Percentiles rank a stretch among this genome's conserved stretches.
phyloP scores from a whole-genome alignment of 1,140 invertebrate genomes.

The Agraylea sexmaculata region DNA sequence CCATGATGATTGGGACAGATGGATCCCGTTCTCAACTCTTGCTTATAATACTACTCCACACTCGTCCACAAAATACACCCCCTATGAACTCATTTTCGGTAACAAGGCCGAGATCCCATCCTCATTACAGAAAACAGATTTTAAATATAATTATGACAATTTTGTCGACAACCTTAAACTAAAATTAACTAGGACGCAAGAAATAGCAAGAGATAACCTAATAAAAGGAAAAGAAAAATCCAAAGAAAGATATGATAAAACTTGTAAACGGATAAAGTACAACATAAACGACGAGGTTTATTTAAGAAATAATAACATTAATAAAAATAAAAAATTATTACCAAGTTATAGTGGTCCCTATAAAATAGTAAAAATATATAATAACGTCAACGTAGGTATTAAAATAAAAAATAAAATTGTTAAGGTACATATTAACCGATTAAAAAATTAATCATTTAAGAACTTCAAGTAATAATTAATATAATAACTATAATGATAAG shows the following conservation, averaged over 20 bases:
- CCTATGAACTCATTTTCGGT: slow-evolving; percentile 33
- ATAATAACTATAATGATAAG: no score
- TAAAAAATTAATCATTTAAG: slow-evolving; percentile 5
- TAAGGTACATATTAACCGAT: background rate
- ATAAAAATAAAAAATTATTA: slow-evolving; percentile 6
- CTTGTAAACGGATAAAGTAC: background rate
- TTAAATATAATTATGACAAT: slow-evolving; percentile 25
- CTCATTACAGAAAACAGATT: slow-evolving; percentile 14
- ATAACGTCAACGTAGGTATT: no score
- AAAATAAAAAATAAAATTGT: slow-evolving; percentile 11
- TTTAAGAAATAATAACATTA: slow-evolving; percentile 20
- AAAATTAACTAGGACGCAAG: slow-evolving; percentile 23
- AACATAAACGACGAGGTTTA: slow-evolving; percentile 10
- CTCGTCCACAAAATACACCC: slow-evolving; percentile 25
- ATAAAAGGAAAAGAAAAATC: slow-evolving; percentile 22
- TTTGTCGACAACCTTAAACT: slow-evolving; percentile 23
- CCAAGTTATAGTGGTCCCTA: slow-evolving; percentile 7
- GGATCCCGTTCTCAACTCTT: slow-evolving; percentile 4
- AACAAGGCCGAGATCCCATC: slow-evolving; percentile 22
- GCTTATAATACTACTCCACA: slow-evolving; percentile 5
- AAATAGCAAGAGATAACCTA: slow-evolving; percentile 24
- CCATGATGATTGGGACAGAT: slow-evolving; percentile 16
- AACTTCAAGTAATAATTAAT: no score
- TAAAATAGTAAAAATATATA: slow-evolving; percentile 4
- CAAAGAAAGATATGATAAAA: slow-evolving; percentile 24